phyloP scores from a whole-genome alignment of 35 echinoderm and acorn worm species.

The Apostichopus californicus region DNA sequence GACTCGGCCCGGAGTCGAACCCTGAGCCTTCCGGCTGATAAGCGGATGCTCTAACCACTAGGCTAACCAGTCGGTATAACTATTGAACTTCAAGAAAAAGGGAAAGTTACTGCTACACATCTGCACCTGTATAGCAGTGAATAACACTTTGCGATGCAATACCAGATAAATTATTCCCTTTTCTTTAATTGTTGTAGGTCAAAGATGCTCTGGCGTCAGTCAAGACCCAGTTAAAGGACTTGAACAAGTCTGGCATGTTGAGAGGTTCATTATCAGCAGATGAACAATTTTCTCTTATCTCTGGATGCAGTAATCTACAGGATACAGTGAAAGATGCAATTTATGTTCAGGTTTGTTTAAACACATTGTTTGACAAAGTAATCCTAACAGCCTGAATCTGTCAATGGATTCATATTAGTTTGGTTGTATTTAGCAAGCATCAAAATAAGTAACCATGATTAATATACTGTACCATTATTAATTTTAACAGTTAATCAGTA shows the following conservation, averaged over 20 bases:
- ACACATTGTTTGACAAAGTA: neutral
- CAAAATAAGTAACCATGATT: too few relatives aligned
- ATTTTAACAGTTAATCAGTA: too few relatives aligned
- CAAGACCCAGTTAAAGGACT: slow-evolving; percentile 57
- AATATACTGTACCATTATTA: too few relatives aligned
- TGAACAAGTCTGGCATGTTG: slow-evolving; percentile 70
- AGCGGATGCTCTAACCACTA: too few relatives aligned
- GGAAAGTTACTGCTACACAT: too few relatives aligned
- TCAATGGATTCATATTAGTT: neutral
- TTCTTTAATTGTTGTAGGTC: slow-evolving; percentile 7
- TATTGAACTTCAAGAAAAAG: too few relatives aligned
- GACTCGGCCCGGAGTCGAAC: neutral
- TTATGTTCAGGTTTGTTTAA: slow-evolving; percentile 76
- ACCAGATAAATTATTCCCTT: neutral
- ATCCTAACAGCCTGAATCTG: neutral
- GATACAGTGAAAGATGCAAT: slow-evolving; percentile 75
- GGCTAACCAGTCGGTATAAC: too few relatives aligned
- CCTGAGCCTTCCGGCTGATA: too few relatives aligned
- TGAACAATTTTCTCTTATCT: slow-evolving; percentile 78
- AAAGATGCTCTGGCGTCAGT: slow-evolving; percentile 72
- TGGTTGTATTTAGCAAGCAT: neutral
- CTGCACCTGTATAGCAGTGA: too few relatives aligned
- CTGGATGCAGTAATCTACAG: slow-evolving; percentile 66
- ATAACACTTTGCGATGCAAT: too few relatives aligned
- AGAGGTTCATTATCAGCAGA: slow-evolving; percentile 69